Percentiles rank a stretch among this genome's conserved stretches.
Conservation (phyloP, 2,888 invertebrate genomes). For the Drosophila macrospina region DNA sequence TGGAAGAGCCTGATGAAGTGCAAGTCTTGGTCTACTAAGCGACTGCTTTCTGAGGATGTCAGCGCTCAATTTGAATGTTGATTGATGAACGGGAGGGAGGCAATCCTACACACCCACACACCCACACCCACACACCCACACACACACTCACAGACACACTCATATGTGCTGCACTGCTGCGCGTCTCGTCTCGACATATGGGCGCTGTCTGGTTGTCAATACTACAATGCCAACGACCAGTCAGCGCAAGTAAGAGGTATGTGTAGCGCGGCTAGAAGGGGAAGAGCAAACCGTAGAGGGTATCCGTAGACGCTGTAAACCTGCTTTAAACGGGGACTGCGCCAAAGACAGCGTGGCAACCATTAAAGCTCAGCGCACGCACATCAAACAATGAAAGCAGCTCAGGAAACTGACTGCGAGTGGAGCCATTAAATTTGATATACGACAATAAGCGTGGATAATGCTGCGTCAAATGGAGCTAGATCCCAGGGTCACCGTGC, state of each 20-base stretch:
- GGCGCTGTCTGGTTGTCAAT: slow-evolving; percentile 58
- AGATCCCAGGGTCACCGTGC: slow-evolving; percentile 17
- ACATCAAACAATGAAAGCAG: slow-evolving; percentile 49
- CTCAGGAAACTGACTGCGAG: slow-evolving; percentile 64
- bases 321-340: slow-evolving; percentile 40
- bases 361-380: slow-evolving; percentile 62
- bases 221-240: slow-evolving; percentile 46
- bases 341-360: slow-evolving; percentile 23
- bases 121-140: slow-evolving; percentile 5
- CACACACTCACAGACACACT: neutral
- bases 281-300: neutral
- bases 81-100: slow-evolving; percentile 53
- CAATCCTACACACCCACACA: slow-evolving; percentile 2
- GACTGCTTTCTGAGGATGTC: slow-evolving; percentile 19
- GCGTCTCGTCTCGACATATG: slow-evolving; percentile 50
- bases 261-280: neutral
- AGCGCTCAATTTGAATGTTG: slow-evolving; percentile 61
- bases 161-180: slow-evolving; percentile 10
- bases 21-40: slow-evolving; percentile 18
- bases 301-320: neutral
- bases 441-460: slow-evolving; percentile 77
- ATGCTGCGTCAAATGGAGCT: slow-evolving; percentile 50
- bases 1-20: slow-evolving; percentile 5
- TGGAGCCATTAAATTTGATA: slow-evolving; percentile 74
- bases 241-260: too few relatives aligned